These are phyloP conservation scores for Benitochromis conjunctus DNA, from an alignment of 2,113 vertebrate genomes.

Conservation along the genomic window DNA sequence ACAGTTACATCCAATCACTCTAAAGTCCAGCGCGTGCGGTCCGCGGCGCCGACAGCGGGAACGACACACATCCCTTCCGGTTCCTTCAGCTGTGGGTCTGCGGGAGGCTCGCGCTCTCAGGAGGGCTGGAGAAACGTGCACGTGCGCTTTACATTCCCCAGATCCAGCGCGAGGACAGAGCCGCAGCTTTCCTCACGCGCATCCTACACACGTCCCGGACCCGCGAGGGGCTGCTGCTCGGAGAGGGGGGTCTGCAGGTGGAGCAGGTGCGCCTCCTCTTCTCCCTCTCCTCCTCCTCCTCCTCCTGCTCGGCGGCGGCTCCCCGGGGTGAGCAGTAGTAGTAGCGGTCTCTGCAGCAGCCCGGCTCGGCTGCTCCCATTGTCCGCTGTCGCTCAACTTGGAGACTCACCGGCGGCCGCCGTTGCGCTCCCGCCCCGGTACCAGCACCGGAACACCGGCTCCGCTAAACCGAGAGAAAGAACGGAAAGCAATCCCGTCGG, in stretches of 20 bases:
- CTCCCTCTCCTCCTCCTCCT: conserved; percentile 12
- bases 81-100: conserved; percentile 4
- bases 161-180: conserved; percentile 21
- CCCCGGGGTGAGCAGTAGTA: conserved; percentile 73
- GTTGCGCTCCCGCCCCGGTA: conserved; percentile 36
- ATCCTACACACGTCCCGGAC: conserved; percentile 33
- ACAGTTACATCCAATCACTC: conserved; percentile 42
- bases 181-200: conserved; percentile 57
- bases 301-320: conserved; percentile 32
- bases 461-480: not conserved
- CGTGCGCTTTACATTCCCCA: conserved; percentile 27
- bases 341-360: conserved; percentile 71
- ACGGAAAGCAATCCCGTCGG: not conserved
- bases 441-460: conserved; percentile 30
- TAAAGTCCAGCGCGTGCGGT: conserved; percentile 45
- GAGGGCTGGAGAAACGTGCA: conserved; percentile 16
- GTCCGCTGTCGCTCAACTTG: conserved; percentile 77
- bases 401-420: conserved; percentile 62
- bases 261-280: conserved; percentile 49
- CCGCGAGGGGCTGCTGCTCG: not conserved
- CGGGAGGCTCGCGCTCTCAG: not conserved
- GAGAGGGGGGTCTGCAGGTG: conserved; percentile 70
- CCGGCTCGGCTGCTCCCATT: conserved; percentile 86
- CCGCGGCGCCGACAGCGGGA: conserved; percentile 34
- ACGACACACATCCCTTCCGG: conserved; percentile 2